Evolutionary conservation across 1,140 invertebrate genomes (phyloP).

Genomic region (Hypothenemus hampei): DNA sequence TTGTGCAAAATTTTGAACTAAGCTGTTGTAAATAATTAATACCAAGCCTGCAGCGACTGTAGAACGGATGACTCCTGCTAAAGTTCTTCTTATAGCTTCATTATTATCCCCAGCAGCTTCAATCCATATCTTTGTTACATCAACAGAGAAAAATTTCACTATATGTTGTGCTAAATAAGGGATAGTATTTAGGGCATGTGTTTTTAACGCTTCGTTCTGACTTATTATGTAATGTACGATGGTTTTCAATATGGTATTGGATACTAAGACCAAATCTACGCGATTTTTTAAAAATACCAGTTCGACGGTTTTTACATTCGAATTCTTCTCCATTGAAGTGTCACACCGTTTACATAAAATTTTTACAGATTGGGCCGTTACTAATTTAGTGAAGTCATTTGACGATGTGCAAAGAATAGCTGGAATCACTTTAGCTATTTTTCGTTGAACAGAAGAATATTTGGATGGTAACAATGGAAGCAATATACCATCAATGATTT

Average conservation of each 20-base stretch:
- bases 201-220: conserved; percentile 16
- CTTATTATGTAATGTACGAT: conserved; percentile 21
- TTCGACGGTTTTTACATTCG: not conserved
- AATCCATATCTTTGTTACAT: conserved; percentile 44
- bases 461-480: conserved; percentile 20
- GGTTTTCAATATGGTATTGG: conserved; percentile 22
- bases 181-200: conserved; percentile 20
- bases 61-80: conserved; percentile 38
- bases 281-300: conserved; percentile 13
- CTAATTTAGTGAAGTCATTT: conserved; percentile 12
- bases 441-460: conserved; percentile 7
- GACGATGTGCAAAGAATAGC: conserved; percentile 24
- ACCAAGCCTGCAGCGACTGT: conserved; percentile 41
- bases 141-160: conserved; percentile 43
- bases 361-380: not conserved
- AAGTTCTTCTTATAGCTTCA: conserved; percentile 40
- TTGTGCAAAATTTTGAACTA: no score
- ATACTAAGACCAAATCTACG: not conserved
- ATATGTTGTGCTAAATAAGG: conserved; percentile 47
- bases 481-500: conserved; percentile 24
- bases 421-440: conserved; percentile 19
- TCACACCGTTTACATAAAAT: conserved; percentile 25
- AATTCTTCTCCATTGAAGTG: not conserved
- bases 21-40: no score
- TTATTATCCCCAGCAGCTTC: conserved; percentile 43